Evolutionary conservation across 2,113 vertebrate genomes (phyloP), one percentile per base, ranked within the genome.

Genomic region (Neopipo cinnamomea): DNA sequence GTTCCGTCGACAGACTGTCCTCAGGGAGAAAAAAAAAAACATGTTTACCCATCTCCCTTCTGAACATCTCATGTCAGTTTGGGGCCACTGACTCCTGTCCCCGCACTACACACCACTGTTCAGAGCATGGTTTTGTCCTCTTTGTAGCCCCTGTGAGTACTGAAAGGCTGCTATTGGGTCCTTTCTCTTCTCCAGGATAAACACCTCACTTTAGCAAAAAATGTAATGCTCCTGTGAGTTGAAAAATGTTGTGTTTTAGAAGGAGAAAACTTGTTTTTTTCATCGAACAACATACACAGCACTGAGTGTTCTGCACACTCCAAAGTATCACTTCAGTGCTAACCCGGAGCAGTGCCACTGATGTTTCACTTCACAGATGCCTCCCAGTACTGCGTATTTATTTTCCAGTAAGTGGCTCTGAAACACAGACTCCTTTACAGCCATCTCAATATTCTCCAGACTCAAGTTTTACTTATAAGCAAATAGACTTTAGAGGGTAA

Each of bases 261-360:
- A 80, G 62, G 31, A 53, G 14, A 46, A 75, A 41, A 62, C 30
- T 21, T 49, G 6, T 12, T 81, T 70, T 73, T 61, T 42, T 44
- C 13, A 15, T 11, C 30, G 49, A 88, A 52, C 37, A 73, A 35
- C 8, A 7, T 63, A 72, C 3, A 0, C 3, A 55, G 46, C 35
- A 27, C 12, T 0, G 0, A 76, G 37, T n/a, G 15, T 4, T 42
- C 21, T 52, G 21, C 31, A 22, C 2, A 10, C 25, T 74, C 28
- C 42, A 18, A 83, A 37, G 49, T 7, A 58, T 9, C 42, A 46
- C 30, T 50, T 49, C 6, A 9, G 8, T 5, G 15, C 39, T 59
- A 73, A 53, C 14, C 5, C 39, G 33, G 28, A 41, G 39, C 8
- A 4, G 10, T 15, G 39, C 9, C 67, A 46, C 39, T 25, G 41